Evolutionary conservation across 1,140 invertebrate species (phyloP).

Genomic region (Dolichoris vasculosae): DNA sequence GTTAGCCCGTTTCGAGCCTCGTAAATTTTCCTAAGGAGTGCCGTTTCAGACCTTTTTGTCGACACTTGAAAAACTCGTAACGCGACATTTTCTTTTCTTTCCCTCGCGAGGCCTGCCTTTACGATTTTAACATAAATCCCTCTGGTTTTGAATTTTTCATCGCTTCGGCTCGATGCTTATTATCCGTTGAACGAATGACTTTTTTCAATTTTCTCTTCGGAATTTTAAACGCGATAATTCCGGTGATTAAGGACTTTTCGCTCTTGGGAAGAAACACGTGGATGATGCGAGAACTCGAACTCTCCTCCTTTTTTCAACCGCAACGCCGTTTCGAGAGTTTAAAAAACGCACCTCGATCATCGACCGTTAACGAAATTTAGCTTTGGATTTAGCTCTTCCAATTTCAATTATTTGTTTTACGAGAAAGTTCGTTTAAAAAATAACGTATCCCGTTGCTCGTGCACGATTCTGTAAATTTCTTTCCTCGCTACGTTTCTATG

Average conservation of each 20-base stretch:
- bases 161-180: not conserved
- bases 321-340: too few relatives aligned
- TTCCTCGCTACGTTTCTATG: too few relatives aligned
- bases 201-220: not conserved
- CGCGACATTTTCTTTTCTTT: conserved; percentile 17
- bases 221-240: not conserved
- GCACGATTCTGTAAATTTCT: too few relatives aligned
- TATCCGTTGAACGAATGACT: not conserved
- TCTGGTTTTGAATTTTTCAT: conserved; percentile 8
- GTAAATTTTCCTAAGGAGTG: conserved; percentile 47
- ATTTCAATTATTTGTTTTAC: too few relatives aligned
- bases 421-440: too few relatives aligned
- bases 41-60: conserved; percentile 13
- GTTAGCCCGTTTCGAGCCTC: conserved; percentile 30
- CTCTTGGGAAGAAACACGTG: not conserved
- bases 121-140: conserved; percentile 22
- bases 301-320: too few relatives aligned
- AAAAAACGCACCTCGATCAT: too few relatives aligned
- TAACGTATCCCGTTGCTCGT: too few relatives aligned
- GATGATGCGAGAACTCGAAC: not conserved
- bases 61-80: conserved; percentile 27
- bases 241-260: not conserved
- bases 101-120: not conserved
- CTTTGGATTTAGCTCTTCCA: too few relatives aligned
- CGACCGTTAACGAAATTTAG: too few relatives aligned